phyloP scores from a whole-genome alignment of 2,797 vertebrate genomes.

The Meriones psammophilus region DNA sequence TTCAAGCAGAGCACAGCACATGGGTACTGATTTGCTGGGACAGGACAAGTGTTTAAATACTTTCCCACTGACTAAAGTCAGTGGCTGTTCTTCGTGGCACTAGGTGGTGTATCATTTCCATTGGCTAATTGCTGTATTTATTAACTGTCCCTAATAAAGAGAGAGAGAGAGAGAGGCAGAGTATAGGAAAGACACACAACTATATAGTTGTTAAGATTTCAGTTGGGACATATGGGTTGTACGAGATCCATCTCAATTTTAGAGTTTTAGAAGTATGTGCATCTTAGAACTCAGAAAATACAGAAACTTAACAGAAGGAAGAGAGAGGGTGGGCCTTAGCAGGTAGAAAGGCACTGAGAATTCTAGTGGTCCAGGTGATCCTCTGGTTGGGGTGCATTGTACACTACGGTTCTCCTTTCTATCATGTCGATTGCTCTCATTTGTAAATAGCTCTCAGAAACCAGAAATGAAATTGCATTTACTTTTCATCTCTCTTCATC shows the following conservation, averaged over 20 bases:
- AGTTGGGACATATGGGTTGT: not conserved
- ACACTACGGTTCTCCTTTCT: not conserved
- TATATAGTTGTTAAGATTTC: not conserved
- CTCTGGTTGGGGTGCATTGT: not conserved
- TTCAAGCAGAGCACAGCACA: not conserved
- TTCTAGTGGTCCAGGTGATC: not conserved
- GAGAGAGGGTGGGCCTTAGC: not conserved
- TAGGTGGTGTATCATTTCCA: not conserved
- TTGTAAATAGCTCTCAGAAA: constrained; percentile 68
- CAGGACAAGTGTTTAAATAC: not conserved
- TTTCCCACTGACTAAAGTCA: not conserved
- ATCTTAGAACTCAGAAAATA: not conserved
- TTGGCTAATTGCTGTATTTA: not conserved
- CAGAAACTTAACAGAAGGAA: not conserved
- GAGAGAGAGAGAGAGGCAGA: not conserved
- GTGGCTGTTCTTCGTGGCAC: not conserved
- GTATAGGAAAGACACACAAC: not conserved
- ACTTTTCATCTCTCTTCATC: constrained; percentile 50
- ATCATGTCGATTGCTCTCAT: not conserved
- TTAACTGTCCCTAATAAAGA: not conserved
- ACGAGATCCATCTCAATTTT: not conserved
- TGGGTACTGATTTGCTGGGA: not conserved
- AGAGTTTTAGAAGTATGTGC: not conserved
- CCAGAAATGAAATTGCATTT: constrained; percentile 56
- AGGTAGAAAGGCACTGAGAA: not conserved